phyloP scores from a whole-genome alignment of 2,113 vertebrate genomes.

The Heterochromis multidens region DNA sequence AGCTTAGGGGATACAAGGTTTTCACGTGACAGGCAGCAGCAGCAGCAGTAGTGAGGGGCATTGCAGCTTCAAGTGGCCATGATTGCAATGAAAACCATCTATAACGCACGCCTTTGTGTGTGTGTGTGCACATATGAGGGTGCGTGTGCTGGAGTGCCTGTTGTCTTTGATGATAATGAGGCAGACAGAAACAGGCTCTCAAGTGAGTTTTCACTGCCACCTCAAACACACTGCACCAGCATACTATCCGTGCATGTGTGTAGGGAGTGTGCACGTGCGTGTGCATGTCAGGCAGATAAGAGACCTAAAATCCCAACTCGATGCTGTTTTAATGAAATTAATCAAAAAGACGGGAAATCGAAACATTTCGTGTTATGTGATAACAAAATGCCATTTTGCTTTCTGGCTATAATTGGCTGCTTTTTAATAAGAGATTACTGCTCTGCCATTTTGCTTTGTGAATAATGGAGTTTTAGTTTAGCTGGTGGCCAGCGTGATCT shows the following conservation, averaged over 20 bases:
- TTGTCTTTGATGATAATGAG: constrained; percentile 69
- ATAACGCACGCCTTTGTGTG: not conserved
- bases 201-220: constrained; percentile 52
- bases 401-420: constrained; percentile 33
- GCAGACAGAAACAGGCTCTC: constrained; percentile 54
- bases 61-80: constrained; percentile 7
- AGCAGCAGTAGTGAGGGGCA: not conserved
- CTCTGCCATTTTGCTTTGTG: constrained; percentile 16
- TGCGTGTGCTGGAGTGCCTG: constrained; percentile 17
- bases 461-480: constrained; percentile 25
- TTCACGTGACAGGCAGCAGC: not conserved
- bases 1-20: constrained; percentile 5
- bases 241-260: not conserved
- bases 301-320: constrained; percentile 25
- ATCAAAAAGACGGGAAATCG: constrained; percentile 43
- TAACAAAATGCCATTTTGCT: constrained; percentile 54
- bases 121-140: not conserved
- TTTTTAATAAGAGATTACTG: constrained; percentile 49
- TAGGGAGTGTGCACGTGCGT: not conserved
- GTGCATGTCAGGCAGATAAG: constrained; percentile 24
- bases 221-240: constrained; percentile 32
- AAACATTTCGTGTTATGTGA: constrained; percentile 38
- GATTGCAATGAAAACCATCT: constrained; percentile 41
- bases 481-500: constrained; percentile 1
- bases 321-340: constrained; percentile 55